Conservation (phyloP, 2,113 vertebrate species). For the Coregonus clupeaformis region DNA sequence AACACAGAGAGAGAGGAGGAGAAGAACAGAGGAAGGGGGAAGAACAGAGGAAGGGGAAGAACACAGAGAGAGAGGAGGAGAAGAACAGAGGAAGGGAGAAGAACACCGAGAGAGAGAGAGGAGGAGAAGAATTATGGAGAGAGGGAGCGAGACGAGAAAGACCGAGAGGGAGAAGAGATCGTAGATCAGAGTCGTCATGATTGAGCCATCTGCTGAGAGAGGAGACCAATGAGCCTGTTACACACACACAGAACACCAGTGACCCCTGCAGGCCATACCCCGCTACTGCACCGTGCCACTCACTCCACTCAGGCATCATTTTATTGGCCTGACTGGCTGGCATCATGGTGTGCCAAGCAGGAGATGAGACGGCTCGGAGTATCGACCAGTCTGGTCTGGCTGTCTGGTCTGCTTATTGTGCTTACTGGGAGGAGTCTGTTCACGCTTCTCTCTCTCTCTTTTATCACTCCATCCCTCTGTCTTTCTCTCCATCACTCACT, state of each 20-base stretch:
- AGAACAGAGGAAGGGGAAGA: too few species aligned
- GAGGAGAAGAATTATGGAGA: constrained; percentile 48
- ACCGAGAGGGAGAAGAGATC: constrained; percentile 55
- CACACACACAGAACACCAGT: constrained; percentile 23
- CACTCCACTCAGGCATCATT: background rate
- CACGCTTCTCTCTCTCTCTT: too few species aligned
- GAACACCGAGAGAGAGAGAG: too few species aligned
- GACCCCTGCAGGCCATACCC: constrained; percentile 42
- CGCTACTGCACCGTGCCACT: constrained; percentile 56
- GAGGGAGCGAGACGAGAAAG: constrained; percentile 46
- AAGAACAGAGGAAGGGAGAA: too few species aligned
- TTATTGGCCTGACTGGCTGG: background rate
- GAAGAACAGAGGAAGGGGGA: too few species aligned
- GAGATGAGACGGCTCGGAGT: constrained; percentile 52
- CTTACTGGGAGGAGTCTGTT: too few species aligned
- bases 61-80: too few species aligned
- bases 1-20: too few species aligned
- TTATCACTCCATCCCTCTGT: too few species aligned
- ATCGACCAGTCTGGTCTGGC: constrained; percentile 61
- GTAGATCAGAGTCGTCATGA: constrained; percentile 75
- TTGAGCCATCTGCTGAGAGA: constrained; percentile 76
- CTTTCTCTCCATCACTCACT: too few species aligned
- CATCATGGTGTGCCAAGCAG: constrained; percentile 22
- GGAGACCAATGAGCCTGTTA: constrained; percentile 51
- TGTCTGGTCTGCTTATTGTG: constrained; percentile 38